Conservation (phyloP, 2,113 vertebrate genomes). For the Canis aureus region DNA sequence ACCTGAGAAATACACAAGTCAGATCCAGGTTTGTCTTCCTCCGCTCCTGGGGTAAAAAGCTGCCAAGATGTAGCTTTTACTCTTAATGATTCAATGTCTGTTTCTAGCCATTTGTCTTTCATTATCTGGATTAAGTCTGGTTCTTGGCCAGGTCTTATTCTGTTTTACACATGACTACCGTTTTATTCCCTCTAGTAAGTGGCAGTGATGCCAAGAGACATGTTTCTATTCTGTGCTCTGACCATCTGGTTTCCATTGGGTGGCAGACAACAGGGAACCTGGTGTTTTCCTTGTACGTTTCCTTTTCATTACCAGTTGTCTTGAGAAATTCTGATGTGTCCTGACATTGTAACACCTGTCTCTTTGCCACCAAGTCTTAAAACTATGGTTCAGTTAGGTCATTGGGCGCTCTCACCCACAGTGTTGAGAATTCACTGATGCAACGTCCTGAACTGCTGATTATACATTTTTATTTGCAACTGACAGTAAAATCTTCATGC, state of each 20-base stretch:
- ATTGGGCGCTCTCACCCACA: background rate
- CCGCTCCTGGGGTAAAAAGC: background rate
- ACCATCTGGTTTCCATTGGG: background rate
- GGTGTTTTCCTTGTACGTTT: background rate
- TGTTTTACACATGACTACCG: background rate
- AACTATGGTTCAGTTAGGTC: background rate
- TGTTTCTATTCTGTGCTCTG: background rate
- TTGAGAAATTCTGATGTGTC: constrained; percentile 1
- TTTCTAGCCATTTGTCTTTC: background rate
- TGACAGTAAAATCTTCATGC: background rate
- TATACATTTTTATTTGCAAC: background rate
- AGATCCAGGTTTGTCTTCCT: background rate
- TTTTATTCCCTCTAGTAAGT: background rate
- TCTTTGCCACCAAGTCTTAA: background rate
- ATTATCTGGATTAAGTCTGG: background rate
- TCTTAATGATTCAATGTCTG: background rate
- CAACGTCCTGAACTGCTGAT: background rate
- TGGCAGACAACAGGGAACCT: background rate
- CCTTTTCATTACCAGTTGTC: background rate
- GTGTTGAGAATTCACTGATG: background rate
- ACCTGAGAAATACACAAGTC: background rate
- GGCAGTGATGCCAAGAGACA: background rate
- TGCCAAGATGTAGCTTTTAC: background rate
- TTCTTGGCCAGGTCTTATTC: background rate
- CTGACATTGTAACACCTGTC: background rate